phyloP scores from a whole-genome alignment of 64 coral and sea anemone species.

The Platygyra sinensis region DNA sequence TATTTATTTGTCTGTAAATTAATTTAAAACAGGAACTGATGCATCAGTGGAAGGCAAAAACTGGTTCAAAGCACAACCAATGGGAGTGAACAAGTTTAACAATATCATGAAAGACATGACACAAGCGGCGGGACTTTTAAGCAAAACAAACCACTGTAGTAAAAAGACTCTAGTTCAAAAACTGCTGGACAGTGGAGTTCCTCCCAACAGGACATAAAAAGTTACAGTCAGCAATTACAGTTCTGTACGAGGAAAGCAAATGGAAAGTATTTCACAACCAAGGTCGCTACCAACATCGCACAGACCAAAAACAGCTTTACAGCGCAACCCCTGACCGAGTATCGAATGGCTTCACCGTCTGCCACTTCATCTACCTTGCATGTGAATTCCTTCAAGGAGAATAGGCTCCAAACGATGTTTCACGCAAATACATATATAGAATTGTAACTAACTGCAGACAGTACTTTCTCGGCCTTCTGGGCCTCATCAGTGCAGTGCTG shows the following conservation, averaged over 20 bases:
- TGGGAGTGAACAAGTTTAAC: conserved; percentile 54
- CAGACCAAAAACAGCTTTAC: conserved; percentile 39
- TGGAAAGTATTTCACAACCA: conserved; percentile 45
- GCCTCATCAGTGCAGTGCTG: no score
- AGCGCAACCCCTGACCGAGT: conserved; percentile 35
- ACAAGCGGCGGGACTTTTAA: neutral
- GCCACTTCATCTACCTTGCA: conserved; percentile 22
- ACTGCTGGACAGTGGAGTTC: conserved; percentile 36
- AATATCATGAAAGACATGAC: conserved; percentile 25
- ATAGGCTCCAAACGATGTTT: conserved; percentile 45
- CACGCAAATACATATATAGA: neutral
- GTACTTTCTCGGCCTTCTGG: no score
- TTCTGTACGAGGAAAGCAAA: conserved; percentile 43
- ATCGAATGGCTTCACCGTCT: conserved; percentile 29
- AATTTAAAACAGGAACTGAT: conserved; percentile 14
- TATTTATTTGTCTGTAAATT: conserved; percentile 42
- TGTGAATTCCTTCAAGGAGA: conserved; percentile 42
- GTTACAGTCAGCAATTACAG: conserved; percentile 38
- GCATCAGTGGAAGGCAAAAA: neutral
- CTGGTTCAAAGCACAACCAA: conserved; percentile 48
- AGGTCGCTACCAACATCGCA: neutral
- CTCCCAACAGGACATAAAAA: conserved; percentile 30
- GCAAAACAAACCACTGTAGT: conserved; percentile 26
- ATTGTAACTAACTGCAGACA: no score
- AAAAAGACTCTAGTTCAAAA: conserved; percentile 44